Base-by-base conservation (phyloP, 2,888 invertebrate genomes). In the Dione vanillae region DNA sequence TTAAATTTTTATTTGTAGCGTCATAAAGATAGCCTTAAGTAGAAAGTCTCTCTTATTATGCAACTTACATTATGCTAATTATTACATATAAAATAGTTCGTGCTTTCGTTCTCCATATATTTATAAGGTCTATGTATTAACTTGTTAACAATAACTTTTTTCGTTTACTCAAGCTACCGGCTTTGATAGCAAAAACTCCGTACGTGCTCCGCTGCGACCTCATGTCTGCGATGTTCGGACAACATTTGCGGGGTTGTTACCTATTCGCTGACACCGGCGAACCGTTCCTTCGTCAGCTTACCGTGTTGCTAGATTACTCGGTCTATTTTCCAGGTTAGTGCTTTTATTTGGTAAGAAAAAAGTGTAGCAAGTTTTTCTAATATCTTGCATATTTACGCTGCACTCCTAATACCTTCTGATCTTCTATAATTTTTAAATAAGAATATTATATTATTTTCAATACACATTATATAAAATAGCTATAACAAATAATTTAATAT, bases 151-250 rank as follows among this genome's bases (percentile, higher is more conserved):
- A 11, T 1, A 27, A 27, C 6, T n/a, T 61, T 11, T 35, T 61
- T 45, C 20, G n/a, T 11, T 35, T 45, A 1, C 37, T 16, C 7
- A 37, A 93, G 92, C 77, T 93, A 16, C 93, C 93, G 74, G 84
- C 80, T 1, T 79, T 93, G 16, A 72, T 93, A 20, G 78, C 80
- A 0, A 86, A 88, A 74, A 90, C 94, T 0, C 93, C 94, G 1
- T 91, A 91, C 74, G 91, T 92, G 9, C 80, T 94, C 40, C 86
- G 91, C 1, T 93, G 92, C 68, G 92, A 93, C 68, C 78, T 94
- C 43, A 94, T 94, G 92, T 86, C 89, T 0, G 89, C 91, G 1
- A 89, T 94, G 86, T 94, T 94, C 71, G 91, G 94, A 12, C 89
- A 92, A 65, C 90, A 94, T 75, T 78, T 94, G 73, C 79, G 91